Conservation (phyloP, 2,888 invertebrate genomes). For the Oligia fasciuncula region DNA sequence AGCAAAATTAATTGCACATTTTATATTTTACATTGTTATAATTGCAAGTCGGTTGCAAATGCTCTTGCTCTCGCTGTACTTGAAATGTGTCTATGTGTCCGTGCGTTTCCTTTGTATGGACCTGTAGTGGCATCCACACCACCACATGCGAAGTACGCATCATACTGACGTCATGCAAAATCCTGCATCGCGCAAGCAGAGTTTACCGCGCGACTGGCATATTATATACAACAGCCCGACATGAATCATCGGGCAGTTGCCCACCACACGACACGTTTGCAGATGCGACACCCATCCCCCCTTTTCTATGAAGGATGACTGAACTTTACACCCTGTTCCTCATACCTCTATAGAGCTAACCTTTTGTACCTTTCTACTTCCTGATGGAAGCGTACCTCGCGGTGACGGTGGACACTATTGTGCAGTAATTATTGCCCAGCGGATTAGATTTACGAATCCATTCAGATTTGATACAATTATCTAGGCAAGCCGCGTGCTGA, state of each 20-base stretch:
- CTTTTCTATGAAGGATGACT: too few species aligned
- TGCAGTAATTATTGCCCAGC: conserved; percentile 54
- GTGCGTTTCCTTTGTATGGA: not conserved
- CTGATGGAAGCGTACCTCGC: conserved; percentile 21
- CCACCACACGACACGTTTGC: too few species aligned
- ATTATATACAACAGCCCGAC: too few species aligned
- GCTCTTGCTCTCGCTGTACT: not conserved
- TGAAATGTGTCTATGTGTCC: not conserved
- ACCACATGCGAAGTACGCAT: too few species aligned
- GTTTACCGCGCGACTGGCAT: too few species aligned
- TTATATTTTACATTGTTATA: not conserved
- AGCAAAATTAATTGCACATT: not conserved
- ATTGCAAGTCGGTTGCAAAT: not conserved
- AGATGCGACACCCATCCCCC: too few species aligned
- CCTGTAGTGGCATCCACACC: too few species aligned
- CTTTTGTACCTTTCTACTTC: not conserved
- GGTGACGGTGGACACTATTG: conserved; percentile 50
- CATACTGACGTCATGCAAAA: too few species aligned
- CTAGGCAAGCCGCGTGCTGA: conserved; percentile 30
- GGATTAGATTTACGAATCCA: conserved; percentile 63
- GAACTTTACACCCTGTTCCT: too few species aligned
- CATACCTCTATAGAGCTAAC: not conserved
- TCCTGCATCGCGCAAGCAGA: too few species aligned
- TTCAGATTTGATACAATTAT: conserved; percentile 60
- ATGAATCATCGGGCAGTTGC: too few species aligned